phyloP scores from a whole-genome alignment of 2,113 vertebrate genomes.

The Leptodactylus fuscus region DNA sequence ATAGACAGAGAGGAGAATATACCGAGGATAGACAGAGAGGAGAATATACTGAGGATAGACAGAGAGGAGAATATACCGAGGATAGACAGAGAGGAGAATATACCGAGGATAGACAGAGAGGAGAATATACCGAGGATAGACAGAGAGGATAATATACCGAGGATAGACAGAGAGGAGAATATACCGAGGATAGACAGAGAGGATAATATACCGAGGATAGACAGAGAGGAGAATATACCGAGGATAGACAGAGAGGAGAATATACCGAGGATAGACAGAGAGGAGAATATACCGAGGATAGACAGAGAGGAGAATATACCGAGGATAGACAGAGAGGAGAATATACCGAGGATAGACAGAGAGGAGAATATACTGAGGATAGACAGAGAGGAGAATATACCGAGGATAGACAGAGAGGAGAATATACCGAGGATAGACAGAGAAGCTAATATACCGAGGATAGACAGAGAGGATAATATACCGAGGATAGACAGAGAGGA shows the following conservation, averaged over 20 bases:
- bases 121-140: neutral
- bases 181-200: neutral
- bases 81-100: too few species aligned
- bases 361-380: neutral
- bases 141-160: neutral
- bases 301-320: neutral
- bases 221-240: neutral
- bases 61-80: neutral
- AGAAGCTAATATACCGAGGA: neutral
- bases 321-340: neutral
- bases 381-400: neutral
- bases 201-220: neutral
- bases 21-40: neutral
- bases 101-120: too few species aligned
- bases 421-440: too few species aligned
- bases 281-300: neutral
- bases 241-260: too few species aligned
- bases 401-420: too few species aligned
- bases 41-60: neutral
- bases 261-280: too few species aligned
- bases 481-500: neutral
- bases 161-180: neutral
- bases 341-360: neutral
- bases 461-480: neutral
- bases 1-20: neutral